Evolutionary conservation across 2,888 invertebrate genomes (phyloP).

Genomic region (Thereva unica): DNA sequence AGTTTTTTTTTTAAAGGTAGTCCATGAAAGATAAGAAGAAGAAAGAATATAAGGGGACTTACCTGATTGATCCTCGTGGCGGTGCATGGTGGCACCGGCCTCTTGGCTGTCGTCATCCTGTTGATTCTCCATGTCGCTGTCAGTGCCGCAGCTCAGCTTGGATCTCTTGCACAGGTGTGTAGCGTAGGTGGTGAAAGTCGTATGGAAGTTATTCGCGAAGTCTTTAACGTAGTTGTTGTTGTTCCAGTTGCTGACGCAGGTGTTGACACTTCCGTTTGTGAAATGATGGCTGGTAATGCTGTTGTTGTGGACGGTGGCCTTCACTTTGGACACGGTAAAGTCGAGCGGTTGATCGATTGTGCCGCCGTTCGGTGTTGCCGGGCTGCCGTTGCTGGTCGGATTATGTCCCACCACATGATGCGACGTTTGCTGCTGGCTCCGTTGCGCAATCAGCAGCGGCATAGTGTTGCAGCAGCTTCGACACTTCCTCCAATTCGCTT

Average conservation of each 20-base stretch:
- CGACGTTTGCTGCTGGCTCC: slow-evolving; percentile 42
- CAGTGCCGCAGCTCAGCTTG: slow-evolving; percentile 1
- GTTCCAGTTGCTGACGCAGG: slow-evolving; percentile 4
- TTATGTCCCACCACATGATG: slow-evolving; percentile 35
- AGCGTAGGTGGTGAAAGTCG: slow-evolving; percentile 27
- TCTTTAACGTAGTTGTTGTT: slow-evolving; percentile 34
- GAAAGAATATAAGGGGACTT: slow-evolving; percentile 4
- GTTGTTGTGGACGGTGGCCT: slow-evolving; percentile 32
- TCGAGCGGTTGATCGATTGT: slow-evolving; percentile 44
- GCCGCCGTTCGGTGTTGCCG: not conserved
- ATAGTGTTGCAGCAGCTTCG: slow-evolving; percentile 39
- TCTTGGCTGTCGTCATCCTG: slow-evolving; percentile 1
- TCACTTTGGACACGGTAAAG: slow-evolving; percentile 46
- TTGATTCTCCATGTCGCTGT: slow-evolving; percentile 9
- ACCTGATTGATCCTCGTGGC: slow-evolving; percentile 31
- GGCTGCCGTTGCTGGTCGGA: slow-evolving; percentile 7
- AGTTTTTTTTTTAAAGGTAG: not conserved
- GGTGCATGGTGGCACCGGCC: slow-evolving; percentile 16
- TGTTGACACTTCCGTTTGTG: slow-evolving; percentile 27
- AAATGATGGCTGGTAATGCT: slow-evolving; percentile 16
- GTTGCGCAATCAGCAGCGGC: slow-evolving; percentile 45
- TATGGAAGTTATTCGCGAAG: slow-evolving; percentile 35
- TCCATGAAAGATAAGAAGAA: not conserved
- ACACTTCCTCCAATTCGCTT: slow-evolving; percentile 14
- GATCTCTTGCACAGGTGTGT: slow-evolving; percentile 8